phyloP scores from a whole-genome alignment of 2,797 vertebrate genomes.

The Cephalopachus bancanus region DNA sequence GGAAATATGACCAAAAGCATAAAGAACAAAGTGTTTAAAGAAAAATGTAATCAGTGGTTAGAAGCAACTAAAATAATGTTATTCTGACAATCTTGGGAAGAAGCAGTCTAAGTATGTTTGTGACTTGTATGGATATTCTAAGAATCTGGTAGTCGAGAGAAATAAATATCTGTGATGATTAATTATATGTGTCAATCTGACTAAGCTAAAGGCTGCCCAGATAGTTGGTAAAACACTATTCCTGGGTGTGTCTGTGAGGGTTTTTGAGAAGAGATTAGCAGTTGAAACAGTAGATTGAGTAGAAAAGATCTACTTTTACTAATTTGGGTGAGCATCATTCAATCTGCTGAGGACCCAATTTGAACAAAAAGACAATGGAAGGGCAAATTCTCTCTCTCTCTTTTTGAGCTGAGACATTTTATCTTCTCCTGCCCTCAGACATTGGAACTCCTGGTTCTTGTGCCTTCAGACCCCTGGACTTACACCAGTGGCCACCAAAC shows the following conservation, averaged over 20 bases:
- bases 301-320: neutral
- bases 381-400: neutral
- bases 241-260: neutral
- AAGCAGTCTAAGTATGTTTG: neutral
- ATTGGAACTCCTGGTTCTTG: neutral
- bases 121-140: neutral
- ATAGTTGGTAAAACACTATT: neutral
- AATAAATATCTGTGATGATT: neutral
- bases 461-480: neutral
- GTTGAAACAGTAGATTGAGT: neutral
- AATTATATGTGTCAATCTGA: neutral
- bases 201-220: neutral
- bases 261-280: neutral
- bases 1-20: neutral
- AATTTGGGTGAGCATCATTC: accelerated
- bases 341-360: neutral
- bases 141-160: neutral
- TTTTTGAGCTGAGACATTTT: neutral
- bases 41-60: neutral
- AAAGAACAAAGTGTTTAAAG: neutral
- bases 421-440: neutral
- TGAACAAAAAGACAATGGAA: neutral
- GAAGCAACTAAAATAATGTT: neutral
- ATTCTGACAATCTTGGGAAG: neutral
- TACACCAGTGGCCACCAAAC: neutral